A percentile compares a stretch with the other conserved stretches of the same genome.
phyloP scores from a whole-genome alignment of 2,888 invertebrate species.

The Drosophila pseudotakahashii region DNA sequence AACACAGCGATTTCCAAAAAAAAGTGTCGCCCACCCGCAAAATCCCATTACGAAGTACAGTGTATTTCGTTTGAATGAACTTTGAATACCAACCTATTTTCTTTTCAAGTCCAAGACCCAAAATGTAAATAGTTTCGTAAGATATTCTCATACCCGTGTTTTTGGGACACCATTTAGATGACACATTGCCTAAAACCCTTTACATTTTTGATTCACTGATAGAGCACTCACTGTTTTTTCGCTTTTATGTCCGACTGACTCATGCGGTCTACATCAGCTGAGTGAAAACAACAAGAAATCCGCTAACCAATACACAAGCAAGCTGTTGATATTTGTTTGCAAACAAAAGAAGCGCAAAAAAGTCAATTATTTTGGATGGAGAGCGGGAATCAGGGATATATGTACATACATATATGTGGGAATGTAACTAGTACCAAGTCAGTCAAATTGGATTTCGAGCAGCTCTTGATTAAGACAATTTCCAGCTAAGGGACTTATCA shows the following conservation, averaged over 20 bases:
- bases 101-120: no score
- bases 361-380: conserved; percentile 36
- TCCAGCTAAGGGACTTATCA: conserved; percentile 8
- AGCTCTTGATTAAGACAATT: conserved; percentile 18
- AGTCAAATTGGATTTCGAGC: conserved; percentile 33
- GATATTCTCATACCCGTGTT: no score
- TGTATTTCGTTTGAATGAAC: no score
- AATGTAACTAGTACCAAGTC: conserved; percentile 16
- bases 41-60: neutral
- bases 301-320: conserved; percentile 12
- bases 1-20: conserved; percentile 5
- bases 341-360: conserved; percentile 58
- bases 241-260: conserved; percentile 14
- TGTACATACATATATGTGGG: neutral
- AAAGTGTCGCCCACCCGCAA: conserved; percentile 14
- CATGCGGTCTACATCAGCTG: conserved; percentile 41
- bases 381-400: conserved; percentile 5
- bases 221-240: conserved; percentile 4
- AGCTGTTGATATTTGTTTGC: conserved; percentile 64
- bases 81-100: no score
- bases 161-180: neutral
- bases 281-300: conserved; percentile 29
- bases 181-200: neutral
- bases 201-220: neutral
- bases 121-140: no score